These are phyloP conservation scores for Mallotus villosus DNA, from an alignment of 2,797 vertebrate species.

Conservation along the genomic window DNA sequence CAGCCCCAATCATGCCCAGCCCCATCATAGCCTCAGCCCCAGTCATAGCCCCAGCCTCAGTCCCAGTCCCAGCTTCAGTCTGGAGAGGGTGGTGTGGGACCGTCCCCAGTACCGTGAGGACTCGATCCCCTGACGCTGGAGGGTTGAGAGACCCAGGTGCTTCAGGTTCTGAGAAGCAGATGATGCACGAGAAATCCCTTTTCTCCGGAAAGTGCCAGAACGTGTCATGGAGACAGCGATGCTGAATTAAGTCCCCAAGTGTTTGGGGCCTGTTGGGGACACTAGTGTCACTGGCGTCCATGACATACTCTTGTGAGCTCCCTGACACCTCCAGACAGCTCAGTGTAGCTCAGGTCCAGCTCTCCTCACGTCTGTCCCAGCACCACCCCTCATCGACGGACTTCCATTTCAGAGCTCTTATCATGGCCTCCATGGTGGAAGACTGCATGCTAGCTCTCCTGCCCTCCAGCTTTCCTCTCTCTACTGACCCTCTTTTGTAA, in stretches of 20 bases:
- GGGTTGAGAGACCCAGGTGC: constrained; percentile 18
- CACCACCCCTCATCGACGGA: too few species aligned
- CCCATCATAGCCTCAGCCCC: too few species aligned
- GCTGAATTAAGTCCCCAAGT: constrained; percentile 28
- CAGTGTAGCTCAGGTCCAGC: neutral
- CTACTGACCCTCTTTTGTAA: too few species aligned
- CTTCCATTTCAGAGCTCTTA: too few species aligned
- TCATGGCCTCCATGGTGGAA: too few species aligned
- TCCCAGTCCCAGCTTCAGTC: too few species aligned
- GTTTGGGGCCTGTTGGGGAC: constrained; percentile 3
- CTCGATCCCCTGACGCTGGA: neutral
- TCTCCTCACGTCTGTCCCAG: too few species aligned
- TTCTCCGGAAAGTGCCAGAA: constrained; percentile 29
- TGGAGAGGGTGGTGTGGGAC: neutral
- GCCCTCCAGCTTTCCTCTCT: too few species aligned
- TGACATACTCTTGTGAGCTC: neutral
- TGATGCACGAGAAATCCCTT: constrained; percentile 27
- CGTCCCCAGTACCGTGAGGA: too few species aligned
- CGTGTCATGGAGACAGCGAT: constrained; percentile 35
- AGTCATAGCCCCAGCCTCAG: too few species aligned
- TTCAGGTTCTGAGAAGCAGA: constrained; percentile 28
- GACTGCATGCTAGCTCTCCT: too few species aligned
- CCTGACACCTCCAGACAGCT: neutral
- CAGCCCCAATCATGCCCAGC: too few species aligned
- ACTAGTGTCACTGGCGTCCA: constrained; percentile 20